Conservation (phyloP, 2,888 invertebrate species). For the Dichetophora obliterata region DNA sequence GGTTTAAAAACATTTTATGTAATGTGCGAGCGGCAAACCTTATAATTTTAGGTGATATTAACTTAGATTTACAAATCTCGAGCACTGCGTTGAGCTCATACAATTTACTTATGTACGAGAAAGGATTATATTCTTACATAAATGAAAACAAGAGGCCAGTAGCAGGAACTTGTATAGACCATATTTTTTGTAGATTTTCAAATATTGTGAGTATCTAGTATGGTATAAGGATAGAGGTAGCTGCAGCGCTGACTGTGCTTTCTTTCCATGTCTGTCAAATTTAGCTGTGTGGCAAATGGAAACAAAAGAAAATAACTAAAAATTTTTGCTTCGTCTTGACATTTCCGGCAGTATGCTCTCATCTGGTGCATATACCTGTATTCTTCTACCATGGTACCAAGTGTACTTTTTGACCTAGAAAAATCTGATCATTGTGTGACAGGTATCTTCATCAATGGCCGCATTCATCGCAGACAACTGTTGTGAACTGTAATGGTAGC, state of each 20-base stretch:
- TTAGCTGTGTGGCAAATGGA: no score
- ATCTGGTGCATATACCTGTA: no score
- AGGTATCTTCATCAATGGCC: neutral
- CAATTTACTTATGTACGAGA: neutral
- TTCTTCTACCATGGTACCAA: no score
- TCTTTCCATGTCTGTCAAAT: no score
- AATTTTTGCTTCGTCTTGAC: no score
- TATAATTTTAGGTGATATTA: neutral
- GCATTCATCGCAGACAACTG: no score
- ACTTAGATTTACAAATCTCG: neutral
- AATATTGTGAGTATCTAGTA: neutral
- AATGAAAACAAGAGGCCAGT: neutral
- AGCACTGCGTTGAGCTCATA: neutral
- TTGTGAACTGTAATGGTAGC: no score
- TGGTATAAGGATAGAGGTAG: no score
- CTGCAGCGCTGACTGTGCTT: no score
- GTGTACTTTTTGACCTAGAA: neutral
- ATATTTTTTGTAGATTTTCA: neutral
- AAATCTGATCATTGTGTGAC: neutral
- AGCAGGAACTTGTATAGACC: neutral
- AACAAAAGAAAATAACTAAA: no score
- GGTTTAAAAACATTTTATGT: neutral
- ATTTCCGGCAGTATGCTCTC: no score
- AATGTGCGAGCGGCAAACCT: neutral
- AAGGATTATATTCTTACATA: conserved; percentile 1